Conservation (phyloP, 2,113 vertebrate genomes). For the Ceyx melanurus region DNA sequence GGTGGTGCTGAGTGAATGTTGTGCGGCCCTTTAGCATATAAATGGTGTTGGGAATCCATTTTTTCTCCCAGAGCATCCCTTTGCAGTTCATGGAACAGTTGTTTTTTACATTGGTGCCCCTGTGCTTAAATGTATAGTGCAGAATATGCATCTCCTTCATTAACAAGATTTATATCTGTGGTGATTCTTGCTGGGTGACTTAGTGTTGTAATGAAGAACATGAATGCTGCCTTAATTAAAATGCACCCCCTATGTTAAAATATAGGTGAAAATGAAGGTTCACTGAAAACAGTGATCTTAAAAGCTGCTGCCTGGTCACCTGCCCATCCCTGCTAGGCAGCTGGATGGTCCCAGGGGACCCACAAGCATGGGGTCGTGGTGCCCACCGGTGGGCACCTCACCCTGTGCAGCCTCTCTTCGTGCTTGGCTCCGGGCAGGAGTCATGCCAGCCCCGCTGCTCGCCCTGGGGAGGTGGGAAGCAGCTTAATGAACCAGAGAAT, state of each 20-base stretch:
- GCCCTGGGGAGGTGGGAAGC: not conserved
- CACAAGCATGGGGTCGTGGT: not conserved
- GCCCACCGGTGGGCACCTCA: accelerated
- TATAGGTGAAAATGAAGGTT: conserved; percentile 13
- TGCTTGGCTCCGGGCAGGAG: accelerated
- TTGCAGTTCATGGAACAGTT: not conserved
- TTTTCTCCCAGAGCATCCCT: not conserved
- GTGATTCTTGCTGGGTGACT: conserved; percentile 37
- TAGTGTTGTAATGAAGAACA: conserved; percentile 25
- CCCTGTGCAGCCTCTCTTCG: not conserved
- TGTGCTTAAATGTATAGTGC: not conserved
- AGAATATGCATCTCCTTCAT: not conserved
- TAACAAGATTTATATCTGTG: not conserved
- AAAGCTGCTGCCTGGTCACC: not conserved
- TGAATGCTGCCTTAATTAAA: conserved; percentile 28
- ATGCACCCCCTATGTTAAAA: conserved; percentile 1
- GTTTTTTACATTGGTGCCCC: not conserved
- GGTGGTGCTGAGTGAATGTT: accelerated
- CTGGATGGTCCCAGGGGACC: not conserved
- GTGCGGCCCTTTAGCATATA: not conserved
- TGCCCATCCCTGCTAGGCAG: accelerated
- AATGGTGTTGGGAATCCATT: not conserved
- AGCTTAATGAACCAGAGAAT: not conserved
- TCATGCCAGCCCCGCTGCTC: accelerated
- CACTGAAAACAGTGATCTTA: not conserved